Evolutionary conservation across 2,113 vertebrate genomes (phyloP), one percentile per base, ranked within the genome.

Genomic region (Orientallactaga bullata): DNA sequence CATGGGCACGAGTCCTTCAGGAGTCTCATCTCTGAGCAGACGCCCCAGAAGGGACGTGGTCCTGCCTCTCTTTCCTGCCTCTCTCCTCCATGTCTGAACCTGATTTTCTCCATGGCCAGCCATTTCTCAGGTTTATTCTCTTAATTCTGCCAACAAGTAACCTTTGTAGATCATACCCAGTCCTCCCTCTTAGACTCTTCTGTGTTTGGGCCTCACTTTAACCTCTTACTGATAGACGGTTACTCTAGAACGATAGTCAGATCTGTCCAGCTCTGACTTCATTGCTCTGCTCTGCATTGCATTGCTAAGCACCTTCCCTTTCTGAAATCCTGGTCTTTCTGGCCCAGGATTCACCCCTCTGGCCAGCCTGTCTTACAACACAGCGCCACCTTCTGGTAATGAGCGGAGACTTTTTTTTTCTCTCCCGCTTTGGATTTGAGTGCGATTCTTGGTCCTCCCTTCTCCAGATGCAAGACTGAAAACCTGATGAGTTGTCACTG

Each of bases 381-480:
- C 80, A 98, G 98, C 97, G 97, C 98, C 98, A 98, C 97, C 98
- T 98, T 97, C 98, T 98, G 98, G 98, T 88, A 93, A 77, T 7
- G 85, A 58, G 55, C 12, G 87, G 80, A 95, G 39, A 94, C 78
- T 94, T 15, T 94, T 23, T 88, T 65, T 74, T 60, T 30, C 69
- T 92, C 68, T 61, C 28, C 42, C 16, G 37, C 10, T 21, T 47
- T 66, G 32, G 42, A 6, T 65, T 32, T 21, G 2, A 78, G 72
- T 94, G 66, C 95, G 88, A 51, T 88, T 76, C 92, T 85, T 78
- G 93, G 84, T 96, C n/a, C 61, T 95, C 71, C 90, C 65, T 92
- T 94, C 78, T 90, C 61, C 5, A 55, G 32, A 78, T 93, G 91
- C 95, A 79, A 95, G 92, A 90, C 82, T 71, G 74, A 95, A 95